Conservation (phyloP, 2,113 vertebrate genomes). For the Crotalus viridis region DNA sequence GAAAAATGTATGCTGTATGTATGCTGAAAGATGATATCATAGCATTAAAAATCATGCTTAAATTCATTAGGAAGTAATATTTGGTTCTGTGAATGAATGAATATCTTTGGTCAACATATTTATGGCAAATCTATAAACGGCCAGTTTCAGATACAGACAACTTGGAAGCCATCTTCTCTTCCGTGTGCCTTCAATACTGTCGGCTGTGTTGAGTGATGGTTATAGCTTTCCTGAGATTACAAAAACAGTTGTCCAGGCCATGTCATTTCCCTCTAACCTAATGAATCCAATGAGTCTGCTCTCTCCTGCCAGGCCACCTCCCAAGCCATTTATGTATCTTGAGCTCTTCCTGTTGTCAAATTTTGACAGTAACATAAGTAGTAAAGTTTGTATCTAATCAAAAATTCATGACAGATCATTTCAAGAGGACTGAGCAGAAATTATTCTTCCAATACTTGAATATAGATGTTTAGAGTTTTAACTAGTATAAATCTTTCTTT, state of each 20-base stretch:
- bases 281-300: background rate
- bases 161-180: background rate
- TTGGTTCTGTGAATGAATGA: background rate
- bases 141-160: background rate
- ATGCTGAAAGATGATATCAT: background rate
- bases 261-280: background rate
- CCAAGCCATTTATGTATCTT: accelerated
- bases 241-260: background rate
- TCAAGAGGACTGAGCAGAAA: background rate
- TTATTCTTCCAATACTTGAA: background rate
- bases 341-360: slow-evolving; percentile 16
- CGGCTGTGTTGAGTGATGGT: background rate
- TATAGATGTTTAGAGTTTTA: background rate
- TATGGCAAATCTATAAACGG: background rate
- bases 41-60: background rate
- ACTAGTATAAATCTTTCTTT: background rate
- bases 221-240: background rate
- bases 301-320: background rate
- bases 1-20: background rate
- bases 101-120: background rate
- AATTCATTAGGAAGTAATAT: background rate
- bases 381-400: background rate
- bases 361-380: background rate
- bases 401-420: slow-evolving; percentile 25
- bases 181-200: background rate